Conservation (phyloP, 2,113 vertebrate genomes). For the Pithys albifrons region DNA sequence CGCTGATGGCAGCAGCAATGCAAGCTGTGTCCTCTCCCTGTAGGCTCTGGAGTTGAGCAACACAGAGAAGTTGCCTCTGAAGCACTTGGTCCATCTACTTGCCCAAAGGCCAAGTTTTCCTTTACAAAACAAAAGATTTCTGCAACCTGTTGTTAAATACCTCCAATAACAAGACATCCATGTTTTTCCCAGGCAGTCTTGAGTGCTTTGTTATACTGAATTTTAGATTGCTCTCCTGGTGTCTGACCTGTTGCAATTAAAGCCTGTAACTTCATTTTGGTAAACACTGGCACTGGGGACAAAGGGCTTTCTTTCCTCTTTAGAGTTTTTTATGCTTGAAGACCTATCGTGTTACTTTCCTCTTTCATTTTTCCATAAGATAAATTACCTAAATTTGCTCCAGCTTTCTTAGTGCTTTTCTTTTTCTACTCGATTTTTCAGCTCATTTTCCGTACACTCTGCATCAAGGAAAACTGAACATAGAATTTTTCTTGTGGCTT, state of each 20-base stretch:
- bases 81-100: background rate
- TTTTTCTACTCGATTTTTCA: background rate
- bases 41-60: background rate
- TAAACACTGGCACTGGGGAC: background rate
- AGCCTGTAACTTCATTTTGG: background rate
- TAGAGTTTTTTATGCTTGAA: background rate
- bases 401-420: background rate
- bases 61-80: background rate
- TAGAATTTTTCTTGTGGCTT: background rate
- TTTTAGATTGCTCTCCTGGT: background rate
- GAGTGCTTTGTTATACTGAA: background rate
- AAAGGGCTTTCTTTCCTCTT: background rate
- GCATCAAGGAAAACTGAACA: background rate
- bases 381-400: background rate
- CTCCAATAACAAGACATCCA: background rate
- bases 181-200: background rate
- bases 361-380: rapidly evolving
- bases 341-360: background rate
- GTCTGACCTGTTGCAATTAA: background rate
- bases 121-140: background rate
- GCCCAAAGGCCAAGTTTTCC: background rate
- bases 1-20: background rate
- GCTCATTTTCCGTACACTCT: background rate
- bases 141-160: background rate
- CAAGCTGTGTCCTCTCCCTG: background rate